Conservation (phyloP, 2,113 vertebrate species). For the Turnix velox region DNA sequence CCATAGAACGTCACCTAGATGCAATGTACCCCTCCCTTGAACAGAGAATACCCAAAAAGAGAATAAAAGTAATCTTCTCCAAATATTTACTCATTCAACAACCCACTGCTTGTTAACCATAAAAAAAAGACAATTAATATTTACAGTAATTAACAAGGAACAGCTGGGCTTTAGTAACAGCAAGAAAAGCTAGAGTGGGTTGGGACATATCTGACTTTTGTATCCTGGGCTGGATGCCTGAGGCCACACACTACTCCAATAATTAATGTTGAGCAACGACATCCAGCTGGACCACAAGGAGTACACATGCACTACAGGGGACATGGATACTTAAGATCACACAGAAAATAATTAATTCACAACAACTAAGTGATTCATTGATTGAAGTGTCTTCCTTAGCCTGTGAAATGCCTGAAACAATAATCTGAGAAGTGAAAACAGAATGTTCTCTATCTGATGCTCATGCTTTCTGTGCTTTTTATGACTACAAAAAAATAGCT, state of each 20-base stretch:
- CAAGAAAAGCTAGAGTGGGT: background rate
- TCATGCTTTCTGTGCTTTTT: background rate
- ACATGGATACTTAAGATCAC: fast-evolving
- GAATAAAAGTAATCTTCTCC: background rate
- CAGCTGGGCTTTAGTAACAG: background rate
- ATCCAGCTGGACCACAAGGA: background rate
- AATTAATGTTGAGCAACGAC: background rate
- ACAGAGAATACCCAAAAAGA: background rate
- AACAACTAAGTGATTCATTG: background rate
- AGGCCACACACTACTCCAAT: background rate
- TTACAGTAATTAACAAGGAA: background rate
- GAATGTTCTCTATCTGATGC: background rate
- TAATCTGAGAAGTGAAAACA: background rate
- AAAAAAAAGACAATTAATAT: background rate
- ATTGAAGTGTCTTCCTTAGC: background rate
- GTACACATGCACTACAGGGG: background rate
- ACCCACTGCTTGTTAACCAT: background rate
- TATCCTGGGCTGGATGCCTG: background rate
- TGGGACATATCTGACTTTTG: background rate
- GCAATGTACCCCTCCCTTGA: background rate
- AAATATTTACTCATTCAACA: background rate
- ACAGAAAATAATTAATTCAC: background rate
- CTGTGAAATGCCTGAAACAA: background rate
- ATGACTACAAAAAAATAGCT: background rate
- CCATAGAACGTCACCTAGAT: background rate